Conservation (phyloP, 2,888 invertebrate genomes). For the Salticus scenicus region DNA sequence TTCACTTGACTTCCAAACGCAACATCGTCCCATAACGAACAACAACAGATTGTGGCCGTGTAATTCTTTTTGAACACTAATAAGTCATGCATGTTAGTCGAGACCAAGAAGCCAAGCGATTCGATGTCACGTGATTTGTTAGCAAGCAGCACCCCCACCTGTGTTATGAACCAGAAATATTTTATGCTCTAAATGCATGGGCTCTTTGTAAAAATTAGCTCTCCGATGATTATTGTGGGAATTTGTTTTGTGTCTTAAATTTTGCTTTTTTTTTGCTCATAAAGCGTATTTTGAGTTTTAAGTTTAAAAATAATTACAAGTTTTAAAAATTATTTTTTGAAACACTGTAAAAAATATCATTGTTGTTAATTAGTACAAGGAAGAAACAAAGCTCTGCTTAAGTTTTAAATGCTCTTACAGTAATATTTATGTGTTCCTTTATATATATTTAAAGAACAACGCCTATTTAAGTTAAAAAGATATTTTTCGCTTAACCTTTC, state of each 20-base stretch:
- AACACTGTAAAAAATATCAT: too few relatives aligned
- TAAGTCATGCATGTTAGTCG: not conserved
- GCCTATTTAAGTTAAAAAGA: too few relatives aligned
- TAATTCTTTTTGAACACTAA: not conserved
- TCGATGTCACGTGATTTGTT: not conserved
- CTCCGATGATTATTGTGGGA: not conserved
- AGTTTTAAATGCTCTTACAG: too few relatives aligned
- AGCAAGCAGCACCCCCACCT: not conserved
- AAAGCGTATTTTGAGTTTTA: too few relatives aligned
- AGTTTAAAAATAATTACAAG: too few relatives aligned
- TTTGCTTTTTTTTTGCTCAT: not conserved
- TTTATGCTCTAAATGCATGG: slow-evolving; percentile 4
- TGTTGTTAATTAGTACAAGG: too few relatives aligned
- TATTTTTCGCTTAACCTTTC: too few relatives aligned
- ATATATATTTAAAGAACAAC: too few relatives aligned
- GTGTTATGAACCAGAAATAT: slow-evolving; percentile 11
- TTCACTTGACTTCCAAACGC: slow-evolving; percentile 12
- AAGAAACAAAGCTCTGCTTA: too few relatives aligned
- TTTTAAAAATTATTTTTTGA: too few relatives aligned
- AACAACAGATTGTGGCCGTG: not conserved
- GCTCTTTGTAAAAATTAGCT: not conserved
- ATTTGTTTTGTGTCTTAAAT: not conserved
- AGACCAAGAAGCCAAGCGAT: not conserved
- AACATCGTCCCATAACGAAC: not conserved
- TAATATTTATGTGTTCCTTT: too few relatives aligned